Conservation (phyloP, 2,888 invertebrate species). For the Xylota sylvarum region DNA sequence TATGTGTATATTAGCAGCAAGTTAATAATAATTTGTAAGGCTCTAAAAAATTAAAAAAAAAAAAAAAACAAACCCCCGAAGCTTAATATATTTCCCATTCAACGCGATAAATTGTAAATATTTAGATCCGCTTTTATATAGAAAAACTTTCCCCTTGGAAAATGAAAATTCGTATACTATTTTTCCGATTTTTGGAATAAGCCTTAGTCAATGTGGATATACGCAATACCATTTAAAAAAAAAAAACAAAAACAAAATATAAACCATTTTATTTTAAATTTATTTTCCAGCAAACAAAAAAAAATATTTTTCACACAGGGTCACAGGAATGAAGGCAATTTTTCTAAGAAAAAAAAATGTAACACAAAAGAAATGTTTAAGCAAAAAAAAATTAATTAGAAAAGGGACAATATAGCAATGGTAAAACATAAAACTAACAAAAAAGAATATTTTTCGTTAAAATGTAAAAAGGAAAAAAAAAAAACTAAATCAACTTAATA, state of each 20-base stretch:
- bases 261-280: slow-evolving; percentile 21
- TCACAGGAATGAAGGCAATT: slow-evolving; percentile 56
- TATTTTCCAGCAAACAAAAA: slow-evolving; percentile 35
- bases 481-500: slow-evolving; percentile 70
- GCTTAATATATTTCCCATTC: slow-evolving; percentile 45
- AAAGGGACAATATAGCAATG: slow-evolving; percentile 84
- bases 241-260: not conserved
- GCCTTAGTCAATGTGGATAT: slow-evolving; percentile 75
- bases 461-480: slow-evolving; percentile 39
- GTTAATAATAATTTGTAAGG: slow-evolving; percentile 55
- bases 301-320: slow-evolving; percentile 67
- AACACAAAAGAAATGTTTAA: slow-evolving; percentile 33
- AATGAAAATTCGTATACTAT: slow-evolving; percentile 71
- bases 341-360: slow-evolving; percentile 20
- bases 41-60: slow-evolving; percentile 19
- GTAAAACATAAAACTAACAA: slow-evolving; percentile 36
- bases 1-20: slow-evolving; percentile 62
- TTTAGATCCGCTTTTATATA: slow-evolving; percentile 65
- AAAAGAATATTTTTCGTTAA: slow-evolving; percentile 44
- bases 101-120: slow-evolving; percentile 63
- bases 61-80: slow-evolving; percentile 28
- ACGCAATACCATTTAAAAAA: slow-evolving; percentile 58
- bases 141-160: slow-evolving; percentile 61
- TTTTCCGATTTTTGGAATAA: slow-evolving; percentile 77
- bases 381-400: slow-evolving; percentile 62